Conservation (phyloP, 1,140 invertebrate species). For the Lethocerus indicus region DNA sequence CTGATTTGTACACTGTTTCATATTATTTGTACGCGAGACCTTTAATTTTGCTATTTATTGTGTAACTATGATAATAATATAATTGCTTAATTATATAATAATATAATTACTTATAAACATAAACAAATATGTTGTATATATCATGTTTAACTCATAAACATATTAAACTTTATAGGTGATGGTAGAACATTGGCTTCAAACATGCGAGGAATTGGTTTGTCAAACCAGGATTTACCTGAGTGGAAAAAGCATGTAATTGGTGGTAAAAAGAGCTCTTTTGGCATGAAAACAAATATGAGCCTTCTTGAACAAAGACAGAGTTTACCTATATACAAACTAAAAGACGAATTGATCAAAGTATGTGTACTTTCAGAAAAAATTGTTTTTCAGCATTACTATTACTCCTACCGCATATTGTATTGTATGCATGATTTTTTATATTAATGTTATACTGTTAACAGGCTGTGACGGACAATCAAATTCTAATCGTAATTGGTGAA, state of each 20-base stretch:
- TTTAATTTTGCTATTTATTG: neutral
- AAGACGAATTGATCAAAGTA: conserved; percentile 85
- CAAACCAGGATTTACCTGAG: conserved; percentile 83
- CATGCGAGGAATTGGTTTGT: conserved; percentile 64
- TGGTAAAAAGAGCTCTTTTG: conserved; percentile 93
- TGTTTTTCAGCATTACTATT: too few relatives aligned
- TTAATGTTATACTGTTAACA: conserved; percentile 23
- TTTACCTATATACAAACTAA: conserved; percentile 90
- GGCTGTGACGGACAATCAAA: conserved; percentile 94
- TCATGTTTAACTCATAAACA: too few relatives aligned
- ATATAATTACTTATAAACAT: too few relatives aligned
- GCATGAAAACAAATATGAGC: conserved; percentile 91
- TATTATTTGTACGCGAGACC: neutral
- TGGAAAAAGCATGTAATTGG: conserved; percentile 99
- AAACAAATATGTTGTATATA: too few relatives aligned
- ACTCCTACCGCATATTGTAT: too few relatives aligned
- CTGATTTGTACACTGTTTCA: neutral
- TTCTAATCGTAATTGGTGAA: conserved; percentile 97
- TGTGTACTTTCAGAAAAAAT: neutral
- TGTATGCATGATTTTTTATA: neutral
- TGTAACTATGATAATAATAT: neutral
- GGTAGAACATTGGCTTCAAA: conserved; percentile 51
- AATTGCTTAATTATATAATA: too few relatives aligned
- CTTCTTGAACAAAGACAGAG: conserved; percentile 93
- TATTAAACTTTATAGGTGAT: conserved; percentile 38